Conservation (phyloP, 2,797 vertebrate species). For the Diglossa cyanea region DNA sequence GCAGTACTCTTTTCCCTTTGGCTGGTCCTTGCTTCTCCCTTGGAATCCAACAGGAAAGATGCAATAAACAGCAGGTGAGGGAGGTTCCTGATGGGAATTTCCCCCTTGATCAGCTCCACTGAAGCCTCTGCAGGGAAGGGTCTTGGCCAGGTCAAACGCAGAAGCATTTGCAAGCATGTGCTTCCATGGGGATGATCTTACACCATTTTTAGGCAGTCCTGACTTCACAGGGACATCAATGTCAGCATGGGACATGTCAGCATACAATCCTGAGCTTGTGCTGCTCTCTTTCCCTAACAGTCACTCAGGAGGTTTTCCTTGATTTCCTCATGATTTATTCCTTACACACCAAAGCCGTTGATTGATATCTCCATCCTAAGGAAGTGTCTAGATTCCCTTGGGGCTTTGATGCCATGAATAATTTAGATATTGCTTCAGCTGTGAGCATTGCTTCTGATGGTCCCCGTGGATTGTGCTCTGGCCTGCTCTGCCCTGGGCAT, state of each 20-base stretch:
- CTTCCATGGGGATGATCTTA: background rate
- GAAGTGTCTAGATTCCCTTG: background rate
- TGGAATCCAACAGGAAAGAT: background rate
- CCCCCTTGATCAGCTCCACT: background rate
- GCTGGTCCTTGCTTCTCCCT: background rate
- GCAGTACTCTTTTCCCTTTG: background rate
- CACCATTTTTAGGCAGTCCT: background rate
- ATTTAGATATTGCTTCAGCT: background rate
- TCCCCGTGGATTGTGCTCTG: background rate
- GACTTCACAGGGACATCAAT: background rate
- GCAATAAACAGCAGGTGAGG: background rate
- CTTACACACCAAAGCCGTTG: background rate
- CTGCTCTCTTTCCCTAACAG: background rate
- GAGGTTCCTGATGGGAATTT: background rate
- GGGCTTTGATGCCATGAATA: background rate
- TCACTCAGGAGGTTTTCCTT: background rate
- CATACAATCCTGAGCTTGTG: background rate
- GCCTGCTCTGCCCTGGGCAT: background rate
- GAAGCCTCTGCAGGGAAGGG: background rate
- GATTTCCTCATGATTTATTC: background rate
- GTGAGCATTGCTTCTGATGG: accelerated
- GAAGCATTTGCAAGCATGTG: background rate
- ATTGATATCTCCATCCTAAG: background rate
- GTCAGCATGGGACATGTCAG: background rate
- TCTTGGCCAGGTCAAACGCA: background rate